Evolutionary conservation across 2,113 vertebrate species (phyloP), one percentile per base, ranked within the genome.

Genomic region (Lipotes vexillifer): DNA sequence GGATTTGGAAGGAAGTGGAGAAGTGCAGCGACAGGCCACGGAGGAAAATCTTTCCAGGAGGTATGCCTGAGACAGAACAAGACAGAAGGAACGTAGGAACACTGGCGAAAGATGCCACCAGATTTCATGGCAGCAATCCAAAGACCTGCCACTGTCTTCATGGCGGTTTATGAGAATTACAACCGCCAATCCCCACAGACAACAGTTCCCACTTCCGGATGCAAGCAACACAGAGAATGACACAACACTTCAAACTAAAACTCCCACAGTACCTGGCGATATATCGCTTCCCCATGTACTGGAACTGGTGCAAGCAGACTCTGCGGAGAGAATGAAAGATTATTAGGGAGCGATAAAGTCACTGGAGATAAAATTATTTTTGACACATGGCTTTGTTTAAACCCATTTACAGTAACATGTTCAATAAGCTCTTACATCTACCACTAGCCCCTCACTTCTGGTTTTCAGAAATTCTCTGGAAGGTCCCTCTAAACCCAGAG

Each of bases 261-360:
- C 57, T 88, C 97, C 98, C 98, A 99, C 99, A 98, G 98, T 99
- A 99, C 99, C 99, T 99, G 98, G 99, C 99, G 86, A 99, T 99
- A 97, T 99, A 99, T 98, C 99, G 98, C 89, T 99, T 99, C 36
- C 99, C 99, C 99, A 99, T 99, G 98, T 99, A 99, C 98, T 99
- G 99, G 99, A 99, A 99, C 99, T 99, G 99, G 98, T 99, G 99
- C 66, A 99, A 98, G 97, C 99, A 99, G 8, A 99, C 99, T 98
- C 99, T 99, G 99, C 8, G 96, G 96, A 97, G 88, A 97, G 97
- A 65, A 98, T 6, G 83, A 36, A 13, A 81, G 25, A 59, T 84
- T 65, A 93, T 94, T 95, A 92, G 96, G 96, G 31, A 89, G 95
- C 4, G 20, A 33, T 29, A 33, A 33, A 38, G 49, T 49, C 52